A percentile compares a stretch with the other conserved stretches of the same genome.
phyloP scores from a whole-genome alignment of 2,113 vertebrate genomes.

The Actenoides hombroni region DNA sequence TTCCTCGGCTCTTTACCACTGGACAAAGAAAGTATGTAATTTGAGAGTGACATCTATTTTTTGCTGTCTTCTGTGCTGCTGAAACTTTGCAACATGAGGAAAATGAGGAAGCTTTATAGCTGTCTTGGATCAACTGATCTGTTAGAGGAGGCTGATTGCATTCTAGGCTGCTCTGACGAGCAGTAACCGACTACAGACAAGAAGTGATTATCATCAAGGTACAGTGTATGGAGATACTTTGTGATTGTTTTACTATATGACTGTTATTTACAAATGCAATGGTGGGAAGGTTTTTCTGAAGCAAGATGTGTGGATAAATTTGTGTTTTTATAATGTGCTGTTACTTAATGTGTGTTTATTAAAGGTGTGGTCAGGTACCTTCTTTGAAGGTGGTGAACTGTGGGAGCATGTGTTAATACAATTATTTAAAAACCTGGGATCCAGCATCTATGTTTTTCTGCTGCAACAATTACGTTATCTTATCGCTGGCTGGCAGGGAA shows the following conservation, averaged over 20 bases:
- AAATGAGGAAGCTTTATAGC: background rate
- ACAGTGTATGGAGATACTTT: background rate
- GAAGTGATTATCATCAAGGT: background rate
- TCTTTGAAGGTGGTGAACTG: background rate
- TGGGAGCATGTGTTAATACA: background rate
- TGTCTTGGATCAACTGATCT: background rate
- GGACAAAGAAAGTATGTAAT: background rate
- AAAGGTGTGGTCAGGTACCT: background rate
- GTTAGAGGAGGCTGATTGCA: background rate
- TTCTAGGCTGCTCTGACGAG: background rate
- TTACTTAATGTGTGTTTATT: background rate
- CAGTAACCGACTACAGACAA: background rate
- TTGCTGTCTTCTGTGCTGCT: background rate
- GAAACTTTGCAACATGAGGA: background rate
- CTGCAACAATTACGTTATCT: background rate
- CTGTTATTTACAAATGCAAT: background rate
- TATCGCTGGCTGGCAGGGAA: background rate
- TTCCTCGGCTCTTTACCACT: background rate
- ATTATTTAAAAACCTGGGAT: background rate
- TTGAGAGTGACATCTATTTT: background rate
- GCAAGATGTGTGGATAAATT: background rate
- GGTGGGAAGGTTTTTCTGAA: background rate
- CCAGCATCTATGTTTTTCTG: background rate
- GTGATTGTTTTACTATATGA: background rate
- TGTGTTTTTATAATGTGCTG: background rate